A percentile compares a stretch with the other conserved stretches of the same genome.
phyloP scores from a whole-genome alignment of 1,140 invertebrate genomes.

The Dolichoris vasculosae region DNA sequence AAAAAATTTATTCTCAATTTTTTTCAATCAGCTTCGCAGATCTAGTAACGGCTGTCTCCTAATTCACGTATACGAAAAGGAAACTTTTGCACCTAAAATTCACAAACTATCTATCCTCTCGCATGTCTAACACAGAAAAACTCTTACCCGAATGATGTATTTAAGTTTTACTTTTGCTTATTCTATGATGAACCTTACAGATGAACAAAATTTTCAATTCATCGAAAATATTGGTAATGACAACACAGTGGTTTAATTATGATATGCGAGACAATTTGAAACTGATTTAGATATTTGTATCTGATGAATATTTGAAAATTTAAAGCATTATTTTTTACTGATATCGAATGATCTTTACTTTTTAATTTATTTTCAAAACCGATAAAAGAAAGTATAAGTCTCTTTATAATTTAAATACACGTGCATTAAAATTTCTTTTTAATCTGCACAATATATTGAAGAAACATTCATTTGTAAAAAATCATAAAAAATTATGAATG shows the following conservation, averaged over 20 bases:
- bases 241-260: neutral
- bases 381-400: too few relatives aligned
- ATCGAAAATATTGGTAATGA: neutral
- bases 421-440: too few relatives aligned
- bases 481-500: too few relatives aligned
- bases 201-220: neutral
- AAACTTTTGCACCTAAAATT: constrained; percentile 5
- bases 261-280: neutral
- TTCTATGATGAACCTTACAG: neutral
- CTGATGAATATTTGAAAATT: too few relatives aligned
- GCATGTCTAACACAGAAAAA: constrained; percentile 44
- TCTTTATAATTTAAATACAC: too few relatives aligned
- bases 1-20: neutral
- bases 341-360: too few relatives aligned
- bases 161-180: neutral
- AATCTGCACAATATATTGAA: too few relatives aligned
- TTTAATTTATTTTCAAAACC: too few relatives aligned
- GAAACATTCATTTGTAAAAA: too few relatives aligned
- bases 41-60: neutral
- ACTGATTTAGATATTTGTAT: neutral
- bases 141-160: neutral
- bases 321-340: too few relatives aligned
- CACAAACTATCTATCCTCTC: neutral
- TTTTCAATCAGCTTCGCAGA: neutral
- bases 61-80: neutral